phyloP scores from a whole-genome alignment of 2,797 vertebrate genomes.

The Spizella passerina region DNA sequence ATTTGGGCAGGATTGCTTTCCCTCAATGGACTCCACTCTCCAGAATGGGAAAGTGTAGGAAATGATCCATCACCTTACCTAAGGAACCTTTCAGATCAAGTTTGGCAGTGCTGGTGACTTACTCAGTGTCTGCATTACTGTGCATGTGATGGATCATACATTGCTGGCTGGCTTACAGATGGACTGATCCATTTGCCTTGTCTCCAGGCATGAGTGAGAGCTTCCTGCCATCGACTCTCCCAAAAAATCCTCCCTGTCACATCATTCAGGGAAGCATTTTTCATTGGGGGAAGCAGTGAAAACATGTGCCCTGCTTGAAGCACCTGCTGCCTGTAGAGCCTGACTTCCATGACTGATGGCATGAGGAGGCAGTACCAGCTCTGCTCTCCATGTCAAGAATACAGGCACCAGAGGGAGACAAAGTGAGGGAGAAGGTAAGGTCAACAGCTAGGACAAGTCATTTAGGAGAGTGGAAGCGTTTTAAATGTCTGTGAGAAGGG shows the following conservation, averaged over 20 bases:
- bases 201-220: background rate
- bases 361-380: background rate
- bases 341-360: background rate
- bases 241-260: background rate
- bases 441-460: background rate
- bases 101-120: background rate
- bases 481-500: background rate
- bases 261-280: background rate
- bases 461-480: background rate
- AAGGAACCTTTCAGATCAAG: background rate
- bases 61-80: background rate
- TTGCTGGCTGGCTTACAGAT: background rate
- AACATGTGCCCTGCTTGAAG: background rate
- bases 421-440: background rate
- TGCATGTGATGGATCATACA: background rate
- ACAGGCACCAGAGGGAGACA: background rate
- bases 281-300: background rate
- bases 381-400: background rate
- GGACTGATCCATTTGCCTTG: background rate
- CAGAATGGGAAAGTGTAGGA: background rate
- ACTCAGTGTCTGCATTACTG: background rate
- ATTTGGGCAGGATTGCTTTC: background rate
- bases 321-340: background rate
- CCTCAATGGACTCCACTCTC: background rate
- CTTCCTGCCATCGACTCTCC: background rate